Evolutionary conservation across 2,113 vertebrate genomes (phyloP).

Genomic region (Chauna torquata): DNA sequence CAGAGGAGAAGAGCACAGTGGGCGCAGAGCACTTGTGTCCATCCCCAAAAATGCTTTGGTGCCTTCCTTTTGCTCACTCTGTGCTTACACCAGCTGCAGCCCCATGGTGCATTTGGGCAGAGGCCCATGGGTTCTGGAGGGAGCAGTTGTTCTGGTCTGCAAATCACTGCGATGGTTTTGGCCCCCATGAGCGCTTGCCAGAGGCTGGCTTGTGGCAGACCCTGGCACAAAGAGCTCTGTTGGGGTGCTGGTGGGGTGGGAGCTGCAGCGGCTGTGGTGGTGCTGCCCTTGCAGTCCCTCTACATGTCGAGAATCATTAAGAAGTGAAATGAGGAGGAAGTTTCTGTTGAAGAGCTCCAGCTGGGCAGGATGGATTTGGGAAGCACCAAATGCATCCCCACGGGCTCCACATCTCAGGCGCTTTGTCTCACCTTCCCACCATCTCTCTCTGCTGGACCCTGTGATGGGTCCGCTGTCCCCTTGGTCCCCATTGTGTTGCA

Average conservation of each 20-base stretch:
- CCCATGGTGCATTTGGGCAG: neutral
- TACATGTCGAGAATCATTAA: neutral
- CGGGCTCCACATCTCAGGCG: fast-evolving
- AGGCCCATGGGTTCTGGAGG: fast-evolving
- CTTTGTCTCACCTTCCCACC: neutral
- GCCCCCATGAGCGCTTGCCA: fast-evolving
- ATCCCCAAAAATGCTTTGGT: neutral
- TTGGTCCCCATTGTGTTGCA: neutral
- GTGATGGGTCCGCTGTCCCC: fast-evolving
- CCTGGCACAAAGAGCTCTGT: neutral
- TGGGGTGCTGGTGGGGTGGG: neutral
- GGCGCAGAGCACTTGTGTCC: neutral
- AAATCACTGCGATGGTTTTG: neutral
- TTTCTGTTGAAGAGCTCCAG: neutral
- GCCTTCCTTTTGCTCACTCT: neutral
- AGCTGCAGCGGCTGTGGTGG: neutral
- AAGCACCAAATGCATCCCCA: neutral
- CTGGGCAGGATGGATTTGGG: neutral
- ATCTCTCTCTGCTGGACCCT: neutral
- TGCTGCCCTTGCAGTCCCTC: fast-evolving
- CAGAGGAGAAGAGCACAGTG: neutral
- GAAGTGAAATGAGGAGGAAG: neutral
- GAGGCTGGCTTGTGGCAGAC: neutral
- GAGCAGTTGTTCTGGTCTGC: neutral
- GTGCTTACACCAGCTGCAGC: fast-evolving